Percentiles rank a stretch among this genome's conserved stretches.
Evolutionary conservation across 64 coral and sea anemone species (phyloP).

Genomic region (Orbicella faveolata): DNA sequence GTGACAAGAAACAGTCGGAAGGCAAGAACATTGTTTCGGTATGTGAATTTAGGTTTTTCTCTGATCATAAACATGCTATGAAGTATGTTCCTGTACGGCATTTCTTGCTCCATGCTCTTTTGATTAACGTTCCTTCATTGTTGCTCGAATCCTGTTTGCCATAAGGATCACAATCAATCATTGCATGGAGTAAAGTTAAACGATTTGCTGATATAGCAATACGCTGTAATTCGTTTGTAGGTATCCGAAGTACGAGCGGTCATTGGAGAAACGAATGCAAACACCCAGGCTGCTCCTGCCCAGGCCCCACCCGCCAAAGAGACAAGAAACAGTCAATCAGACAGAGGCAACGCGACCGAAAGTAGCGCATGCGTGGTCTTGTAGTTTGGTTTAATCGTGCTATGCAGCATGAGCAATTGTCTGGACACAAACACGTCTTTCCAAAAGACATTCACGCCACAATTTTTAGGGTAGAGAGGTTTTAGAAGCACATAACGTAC

Average conservation of each 20-base stretch:
- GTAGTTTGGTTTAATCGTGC: neutral
- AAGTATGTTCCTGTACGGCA: no score
- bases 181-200: neutral
- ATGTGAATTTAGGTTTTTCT: neutral
- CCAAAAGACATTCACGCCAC: neutral
- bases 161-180: no score
- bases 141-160: no score
- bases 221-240: neutral
- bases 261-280: slow-evolving; percentile 42
- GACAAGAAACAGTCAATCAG: neutral
- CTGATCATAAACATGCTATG: no score
- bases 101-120: no score
- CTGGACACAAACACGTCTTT: neutral
- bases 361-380: slow-evolving; percentile 4
- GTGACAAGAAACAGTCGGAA: slow-evolving; percentile 70
- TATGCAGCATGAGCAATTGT: neutral
- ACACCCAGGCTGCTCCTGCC: neutral
- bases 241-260: slow-evolving; percentile 32
- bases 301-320: neutral
- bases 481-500: no score
- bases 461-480: no score
- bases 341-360: neutral
- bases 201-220: neutral
- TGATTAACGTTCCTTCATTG: no score
- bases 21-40: slow-evolving; percentile 70